Conservation (phyloP, 2,888 invertebrate genomes). For the Drosophila bunnanda region DNA sequence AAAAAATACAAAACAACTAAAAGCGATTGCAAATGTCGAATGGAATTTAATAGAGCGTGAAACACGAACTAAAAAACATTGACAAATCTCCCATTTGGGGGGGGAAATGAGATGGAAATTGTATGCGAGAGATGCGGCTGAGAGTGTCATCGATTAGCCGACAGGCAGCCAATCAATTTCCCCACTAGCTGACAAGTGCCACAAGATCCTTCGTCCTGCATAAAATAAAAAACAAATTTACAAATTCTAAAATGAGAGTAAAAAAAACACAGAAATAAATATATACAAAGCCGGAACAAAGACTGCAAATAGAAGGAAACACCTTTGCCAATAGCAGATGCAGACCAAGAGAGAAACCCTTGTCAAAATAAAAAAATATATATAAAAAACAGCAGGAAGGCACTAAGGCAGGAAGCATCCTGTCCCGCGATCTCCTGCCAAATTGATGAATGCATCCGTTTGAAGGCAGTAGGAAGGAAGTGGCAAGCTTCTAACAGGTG, state of each 20-base stretch:
- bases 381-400: slow-evolving; percentile 21
- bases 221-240: slow-evolving; percentile 43
- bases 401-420: slow-evolving; percentile 48
- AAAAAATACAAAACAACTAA: slow-evolving; percentile 7
- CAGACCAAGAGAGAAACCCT: slow-evolving; percentile 47
- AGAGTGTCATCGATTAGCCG: slow-evolving; percentile 78
- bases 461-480: slow-evolving; percentile 66
- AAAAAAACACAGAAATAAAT: neutral
- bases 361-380: too few species aligned
- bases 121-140: slow-evolving; percentile 29
- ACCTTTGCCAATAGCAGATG: slow-evolving; percentile 57
- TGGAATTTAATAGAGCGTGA: slow-evolving; percentile 55
- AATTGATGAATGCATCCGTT: slow-evolving; percentile 82
- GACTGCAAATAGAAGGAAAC: slow-evolving; percentile 9
- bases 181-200: slow-evolving; percentile 66
- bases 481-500: slow-evolving; percentile 70
- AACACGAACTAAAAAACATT: slow-evolving; percentile 30
- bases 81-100: slow-evolving; percentile 18
- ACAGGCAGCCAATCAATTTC: slow-evolving; percentile 79
- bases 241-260: neutral
- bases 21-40: slow-evolving; percentile 44
- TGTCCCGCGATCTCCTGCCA: slow-evolving; percentile 54
- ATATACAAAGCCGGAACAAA: slow-evolving; percentile 4
- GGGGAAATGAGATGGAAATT: slow-evolving; percentile 43
- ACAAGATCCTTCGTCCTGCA: slow-evolving; percentile 53